phyloP scores from a whole-genome alignment of 1,140 invertebrate species.

The Leptoteleia sp. region DNA sequence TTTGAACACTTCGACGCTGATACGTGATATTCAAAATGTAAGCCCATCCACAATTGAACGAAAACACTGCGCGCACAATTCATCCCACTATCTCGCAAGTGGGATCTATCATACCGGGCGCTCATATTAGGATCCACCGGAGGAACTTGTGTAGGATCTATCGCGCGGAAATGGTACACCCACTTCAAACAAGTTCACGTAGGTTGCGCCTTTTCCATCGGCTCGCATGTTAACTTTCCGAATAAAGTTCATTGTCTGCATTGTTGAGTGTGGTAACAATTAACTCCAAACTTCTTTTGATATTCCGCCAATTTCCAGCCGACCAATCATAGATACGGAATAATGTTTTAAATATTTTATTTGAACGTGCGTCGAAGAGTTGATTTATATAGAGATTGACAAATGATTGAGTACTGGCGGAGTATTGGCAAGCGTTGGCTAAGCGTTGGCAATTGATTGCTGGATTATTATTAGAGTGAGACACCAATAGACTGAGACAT shows the following conservation, averaged over 20 bases:
- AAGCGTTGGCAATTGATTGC: too few species aligned
- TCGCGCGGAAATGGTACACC: constrained; percentile 44
- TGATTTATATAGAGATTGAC: too few species aligned
- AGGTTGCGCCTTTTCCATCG: constrained; percentile 20
- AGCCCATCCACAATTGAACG: constrained; percentile 8
- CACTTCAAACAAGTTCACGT: constrained; percentile 19
- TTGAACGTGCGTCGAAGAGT: too few species aligned
- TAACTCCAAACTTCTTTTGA: too few species aligned
- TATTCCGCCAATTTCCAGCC: too few species aligned
- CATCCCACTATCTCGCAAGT: constrained; percentile 25
- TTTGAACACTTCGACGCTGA: constrained; percentile 1
- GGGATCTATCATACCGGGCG: constrained; percentile 43
- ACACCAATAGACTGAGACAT: too few species aligned
- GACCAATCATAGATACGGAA: too few species aligned
- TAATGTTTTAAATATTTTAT: too few species aligned
- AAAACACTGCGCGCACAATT: constrained; percentile 15
- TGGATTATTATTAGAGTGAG: too few species aligned
- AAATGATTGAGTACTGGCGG: too few species aligned
- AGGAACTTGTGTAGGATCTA: constrained; percentile 56
- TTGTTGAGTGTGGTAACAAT: constrained; percentile 13
- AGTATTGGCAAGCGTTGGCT: too few species aligned
- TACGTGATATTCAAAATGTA: constrained; percentile 5
- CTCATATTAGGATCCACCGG: constrained; percentile 20
- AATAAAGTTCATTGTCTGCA: constrained; percentile 38
- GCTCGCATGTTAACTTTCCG: constrained; percentile 12